Percentiles rank a stretch among this genome's conserved stretches.
Conservation (phyloP, 1,140 invertebrate genomes). For the Anastrepha obliqua region DNA sequence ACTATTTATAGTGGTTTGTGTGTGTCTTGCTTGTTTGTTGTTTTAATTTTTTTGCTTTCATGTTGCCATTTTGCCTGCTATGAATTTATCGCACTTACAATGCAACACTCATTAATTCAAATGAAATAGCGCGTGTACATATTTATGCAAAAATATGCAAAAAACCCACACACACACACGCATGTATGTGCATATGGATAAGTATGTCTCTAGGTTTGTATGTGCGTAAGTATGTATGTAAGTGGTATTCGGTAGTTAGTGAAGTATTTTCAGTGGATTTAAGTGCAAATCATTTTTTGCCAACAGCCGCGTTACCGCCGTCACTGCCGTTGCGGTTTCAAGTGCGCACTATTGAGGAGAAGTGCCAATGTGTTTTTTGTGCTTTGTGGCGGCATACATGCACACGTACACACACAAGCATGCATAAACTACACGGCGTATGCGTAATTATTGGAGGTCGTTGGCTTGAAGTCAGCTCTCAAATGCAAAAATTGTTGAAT, state of each 20-base stretch:
- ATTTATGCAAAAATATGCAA: slow-evolving; percentile 49
- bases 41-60: not conserved
- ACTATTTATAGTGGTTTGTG: not conserved
- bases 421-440: slow-evolving; percentile 18
- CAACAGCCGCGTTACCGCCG: not conserved
- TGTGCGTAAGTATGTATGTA: not conserved
- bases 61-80: slow-evolving; percentile 15
- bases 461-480: slow-evolving; percentile 34
- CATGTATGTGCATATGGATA: not conserved
- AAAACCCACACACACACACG: not conserved
- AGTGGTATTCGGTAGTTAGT: slow-evolving; percentile 4
- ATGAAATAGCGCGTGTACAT: slow-evolving; percentile 24
- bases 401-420: not conserved
- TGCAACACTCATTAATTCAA: slow-evolving; percentile 53
- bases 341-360: slow-evolving; percentile 19
- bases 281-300: slow-evolving; percentile 18
- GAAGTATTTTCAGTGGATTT: slow-evolving; percentile 24
- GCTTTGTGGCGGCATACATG: not conserved
- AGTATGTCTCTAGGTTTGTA: not conserved
- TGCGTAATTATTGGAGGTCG: slow-evolving; percentile 52
- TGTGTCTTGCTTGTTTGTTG: not conserved
- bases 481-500: slow-evolving; percentile 39
- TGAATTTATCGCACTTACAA: slow-evolving; percentile 34
- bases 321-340: slow-evolving; percentile 7
- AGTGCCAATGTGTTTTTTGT: slow-evolving; percentile 10